Evolutionary conservation across 2,888 invertebrate species (phyloP), one percentile per base, ranked within the genome.

Genomic region (Troides aeacus): DNA sequence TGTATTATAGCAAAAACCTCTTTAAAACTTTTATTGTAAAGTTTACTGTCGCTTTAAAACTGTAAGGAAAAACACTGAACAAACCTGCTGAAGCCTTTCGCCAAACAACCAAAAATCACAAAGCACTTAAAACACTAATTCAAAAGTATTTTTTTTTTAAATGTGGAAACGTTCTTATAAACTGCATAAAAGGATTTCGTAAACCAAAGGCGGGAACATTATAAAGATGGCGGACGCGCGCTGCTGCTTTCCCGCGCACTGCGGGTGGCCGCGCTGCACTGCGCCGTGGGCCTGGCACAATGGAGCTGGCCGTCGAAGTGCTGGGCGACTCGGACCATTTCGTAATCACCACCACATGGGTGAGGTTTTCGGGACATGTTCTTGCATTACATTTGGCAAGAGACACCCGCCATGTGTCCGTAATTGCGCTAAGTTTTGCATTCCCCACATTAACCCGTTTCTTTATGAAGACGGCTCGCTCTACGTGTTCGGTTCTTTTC

Each of bases 331-430:
- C 78, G 78, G 71, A 76, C 78, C 78, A 82, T 87, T 84, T 86
- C 83, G 84, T 85, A 85, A 85, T 85, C 84, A 81, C 83, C 83
- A 83, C 46, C 46, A 46, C 78, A 81, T 75, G 75, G 67, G 77
- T 73, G 72, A 69, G 72, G 78, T 81, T 80, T 78, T 78, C 78
- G 77, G 80, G 81, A 81, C 77, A 81, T 79, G 62, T 84, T 84
- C 85, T 84, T 80, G 80, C 79, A 76, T 80, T 82, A 80, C 79
- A 83, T 84, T 87, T 89, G 85, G 85, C 88, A 87, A 77, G 81
- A 78, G 79, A 66, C 74, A 77, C 79, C 80, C 81, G 81, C 84
- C 84, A 83, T 84, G 82, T 80, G 75, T 74, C 71, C 79, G 74
- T 77, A 78, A 84, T 83, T 74, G 75, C 73, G 77, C 75, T 75